A percentile compares a stretch with the other conserved stretches of the same genome.
Evolutionary conservation across 2,888 invertebrate genomes (phyloP).

Genomic region (Amphipyra berbera): DNA sequence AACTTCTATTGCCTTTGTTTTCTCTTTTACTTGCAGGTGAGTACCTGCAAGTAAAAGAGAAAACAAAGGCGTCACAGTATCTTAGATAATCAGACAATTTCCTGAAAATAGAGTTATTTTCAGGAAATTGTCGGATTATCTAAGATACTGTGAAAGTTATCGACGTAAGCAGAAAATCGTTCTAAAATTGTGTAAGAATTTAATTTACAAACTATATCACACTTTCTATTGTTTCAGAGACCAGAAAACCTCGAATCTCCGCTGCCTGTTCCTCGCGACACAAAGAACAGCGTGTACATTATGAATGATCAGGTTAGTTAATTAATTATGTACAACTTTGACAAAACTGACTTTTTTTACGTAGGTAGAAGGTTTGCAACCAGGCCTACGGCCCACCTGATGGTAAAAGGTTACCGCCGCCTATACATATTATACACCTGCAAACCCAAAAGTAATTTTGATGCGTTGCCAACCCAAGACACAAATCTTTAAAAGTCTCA

Average conservation of each 20-base stretch:
- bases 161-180: constrained; percentile 23
- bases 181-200: constrained; percentile 21
- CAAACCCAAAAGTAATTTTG: too few species aligned
- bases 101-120: too few species aligned
- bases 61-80: too few species aligned
- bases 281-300: constrained; percentile 92
- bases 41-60: too few species aligned
- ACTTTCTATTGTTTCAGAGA: constrained; percentile 91
- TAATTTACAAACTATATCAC: constrained; percentile 1
- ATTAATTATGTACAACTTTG: not conserved
- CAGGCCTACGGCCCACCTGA: too few species aligned
- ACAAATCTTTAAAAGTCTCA: too few species aligned
- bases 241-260: constrained; percentile 94
- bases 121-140: constrained; percentile 16
- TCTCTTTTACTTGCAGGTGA: too few species aligned
- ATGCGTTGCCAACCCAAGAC: too few species aligned
- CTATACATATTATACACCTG: too few species aligned
- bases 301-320: constrained; percentile 93
- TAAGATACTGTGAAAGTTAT: constrained; percentile 34
- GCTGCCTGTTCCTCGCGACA: constrained; percentile 92
- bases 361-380: too few species aligned
- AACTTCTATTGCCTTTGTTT: not conserved
- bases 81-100: too few species aligned
- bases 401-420: too few species aligned
- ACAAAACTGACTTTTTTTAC: not conserved